A percentile compares a stretch with the other conserved stretches of the same genome.
phyloP scores from a whole-genome alignment of 2,113 vertebrate genomes.

The Aegithalos caudatus region DNA sequence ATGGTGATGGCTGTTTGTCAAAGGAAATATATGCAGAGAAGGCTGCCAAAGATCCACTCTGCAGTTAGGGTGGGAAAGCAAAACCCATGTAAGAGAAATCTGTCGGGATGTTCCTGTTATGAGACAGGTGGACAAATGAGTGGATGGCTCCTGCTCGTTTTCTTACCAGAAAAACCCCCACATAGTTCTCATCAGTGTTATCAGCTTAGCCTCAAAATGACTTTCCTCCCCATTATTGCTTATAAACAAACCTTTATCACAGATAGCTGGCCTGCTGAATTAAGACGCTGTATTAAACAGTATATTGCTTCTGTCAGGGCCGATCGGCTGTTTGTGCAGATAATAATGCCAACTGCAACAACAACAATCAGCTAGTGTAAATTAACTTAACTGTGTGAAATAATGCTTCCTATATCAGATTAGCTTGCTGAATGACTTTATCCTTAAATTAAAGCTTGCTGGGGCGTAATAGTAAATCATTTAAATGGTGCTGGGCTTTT shows the following conservation, averaged over 20 bases:
- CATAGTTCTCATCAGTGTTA: constrained; percentile 76
- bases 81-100: neutral
- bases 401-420: constrained; percentile 81
- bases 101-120: neutral
- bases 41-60: neutral
- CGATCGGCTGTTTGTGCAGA: constrained; percentile 82
- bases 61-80: neutral
- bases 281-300: constrained; percentile 79
- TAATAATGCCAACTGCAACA: constrained; percentile 81
- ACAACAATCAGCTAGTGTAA: constrained; percentile 83
- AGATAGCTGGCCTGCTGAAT: constrained; percentile 77
- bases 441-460: constrained; percentile 87
- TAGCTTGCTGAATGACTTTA: constrained; percentile 83
- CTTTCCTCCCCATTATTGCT: constrained; percentile 78
- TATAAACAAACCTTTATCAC: constrained; percentile 84
- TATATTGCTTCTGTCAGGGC: constrained; percentile 81
- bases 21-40: neutral
- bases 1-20: neutral
- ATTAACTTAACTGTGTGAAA: constrained; percentile 86
- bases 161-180: neutral
- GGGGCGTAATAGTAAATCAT: constrained; percentile 82
- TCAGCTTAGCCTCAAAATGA: constrained; percentile 78
- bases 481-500: constrained; percentile 79
- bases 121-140: constrained; percentile 49
- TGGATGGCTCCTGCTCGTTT: constrained; percentile 32